phyloP scores from a whole-genome alignment of 2,113 vertebrate species.

The Rutilus rutilus region DNA sequence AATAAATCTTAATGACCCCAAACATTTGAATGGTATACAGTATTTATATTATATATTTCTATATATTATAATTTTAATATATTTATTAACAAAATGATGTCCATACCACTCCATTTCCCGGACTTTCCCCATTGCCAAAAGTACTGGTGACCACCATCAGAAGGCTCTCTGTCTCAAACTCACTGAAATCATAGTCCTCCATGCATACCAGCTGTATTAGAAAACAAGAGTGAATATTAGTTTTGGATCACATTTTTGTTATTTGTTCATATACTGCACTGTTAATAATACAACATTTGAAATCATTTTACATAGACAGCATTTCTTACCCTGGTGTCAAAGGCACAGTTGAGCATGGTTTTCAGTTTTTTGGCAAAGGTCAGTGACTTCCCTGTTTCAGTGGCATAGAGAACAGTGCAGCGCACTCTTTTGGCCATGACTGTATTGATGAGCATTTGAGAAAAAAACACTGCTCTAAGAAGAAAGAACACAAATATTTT shows the following conservation, averaged over 20 bases:
- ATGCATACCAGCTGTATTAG: conserved; percentile 80
- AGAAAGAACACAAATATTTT: neutral
- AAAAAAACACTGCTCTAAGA: conserved; percentile 78
- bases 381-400: conserved; percentile 85
- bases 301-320: neutral
- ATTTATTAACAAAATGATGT: neutral
- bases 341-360: conserved; percentile 78
- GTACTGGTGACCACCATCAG: conserved; percentile 86
- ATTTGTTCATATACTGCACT: neutral
- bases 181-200: conserved; percentile 77
- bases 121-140: conserved; percentile 85
- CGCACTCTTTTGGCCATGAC: conserved; percentile 68
- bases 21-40: neutral
- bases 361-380: conserved; percentile 76
- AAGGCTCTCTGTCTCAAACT: conserved; percentile 78
- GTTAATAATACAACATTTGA: neutral
- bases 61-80: neutral
- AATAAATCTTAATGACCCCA: neutral
- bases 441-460: conserved; percentile 73
- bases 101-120: conserved; percentile 82
- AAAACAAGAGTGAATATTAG: neutral
- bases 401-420: conserved; percentile 82
- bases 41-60: neutral
- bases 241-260: neutral
- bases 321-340: conserved; percentile 76